A percentile compares a stretch with the other conserved stretches of the same genome.
Evolutionary conservation across 2,113 vertebrate species (phyloP).

Genomic region (Scomber japonicus): DNA sequence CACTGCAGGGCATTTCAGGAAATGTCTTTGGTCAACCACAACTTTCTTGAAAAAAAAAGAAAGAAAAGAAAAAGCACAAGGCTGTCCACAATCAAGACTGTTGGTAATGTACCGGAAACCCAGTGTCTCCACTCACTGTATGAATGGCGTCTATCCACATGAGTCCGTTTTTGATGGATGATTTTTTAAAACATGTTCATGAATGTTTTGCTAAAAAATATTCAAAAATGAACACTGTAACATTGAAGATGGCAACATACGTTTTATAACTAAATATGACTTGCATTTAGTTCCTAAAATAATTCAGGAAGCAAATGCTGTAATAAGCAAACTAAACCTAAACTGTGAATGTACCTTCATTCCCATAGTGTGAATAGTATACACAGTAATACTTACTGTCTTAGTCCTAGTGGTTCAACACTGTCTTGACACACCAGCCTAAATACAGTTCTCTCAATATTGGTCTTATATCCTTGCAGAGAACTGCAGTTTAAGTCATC

Average conservation of each 20-base stretch:
- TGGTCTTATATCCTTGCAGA: conserved; percentile 71
- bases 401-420: conserved; percentile 37
- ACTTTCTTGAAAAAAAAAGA: conserved; percentile 62
- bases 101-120: conserved; percentile 66
- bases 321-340: conserved; percentile 44
- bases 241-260: not conserved
- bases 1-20: conserved; percentile 71
- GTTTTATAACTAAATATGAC: conserved; percentile 30
- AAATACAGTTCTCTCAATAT: conserved; percentile 80
- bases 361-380: conserved; percentile 26
- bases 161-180: conserved; percentile 20
- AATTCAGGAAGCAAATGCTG: conserved; percentile 31
- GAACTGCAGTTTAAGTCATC: conserved; percentile 70
- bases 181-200: not conserved
- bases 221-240: conserved; percentile 14
- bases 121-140: conserved; percentile 65
- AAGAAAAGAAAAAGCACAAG: conserved; percentile 35
- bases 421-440: conserved; percentile 63
- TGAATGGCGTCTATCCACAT: conserved; percentile 42
- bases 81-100: conserved; percentile 62
- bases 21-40: conserved; percentile 80
- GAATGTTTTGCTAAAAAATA: conserved; percentile 9
- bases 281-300: conserved; percentile 32
- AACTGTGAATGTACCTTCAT: conserved; percentile 26
- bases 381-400: conserved; percentile 36